These are phyloP conservation scores for Drosophila varians DNA, from an alignment of 1,140 invertebrate genomes.

Conservation along the genomic window DNA sequence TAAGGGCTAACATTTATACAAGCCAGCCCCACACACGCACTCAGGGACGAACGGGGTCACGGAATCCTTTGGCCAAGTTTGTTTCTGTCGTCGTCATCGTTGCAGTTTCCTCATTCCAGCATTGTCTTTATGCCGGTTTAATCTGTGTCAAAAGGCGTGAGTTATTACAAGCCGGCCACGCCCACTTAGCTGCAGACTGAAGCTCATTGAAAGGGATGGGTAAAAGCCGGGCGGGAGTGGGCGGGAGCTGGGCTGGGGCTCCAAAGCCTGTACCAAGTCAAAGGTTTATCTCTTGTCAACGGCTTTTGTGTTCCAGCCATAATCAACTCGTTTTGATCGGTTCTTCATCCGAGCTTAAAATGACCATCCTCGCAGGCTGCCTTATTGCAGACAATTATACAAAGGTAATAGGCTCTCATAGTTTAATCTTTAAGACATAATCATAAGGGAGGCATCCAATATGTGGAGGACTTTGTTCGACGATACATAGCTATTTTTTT, in stretches of 20 bases:
- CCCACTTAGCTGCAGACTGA: slow-evolving; percentile 46
- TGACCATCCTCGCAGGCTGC: slow-evolving; percentile 9
- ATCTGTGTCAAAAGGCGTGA: slow-evolving; percentile 81
- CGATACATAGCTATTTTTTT: too few species aligned
- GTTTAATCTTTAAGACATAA: background rate
- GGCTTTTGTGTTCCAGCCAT: slow-evolving; percentile 65
- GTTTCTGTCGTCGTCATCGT: slow-evolving; percentile 38
- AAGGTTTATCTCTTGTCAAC: slow-evolving; percentile 77
- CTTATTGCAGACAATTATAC: slow-evolving; percentile 41
- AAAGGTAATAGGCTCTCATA: background rate
- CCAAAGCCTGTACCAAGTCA: slow-evolving; percentile 55
- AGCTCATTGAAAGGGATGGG: slow-evolving; percentile 1
- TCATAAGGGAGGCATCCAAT: background rate
- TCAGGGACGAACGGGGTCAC: slow-evolving; percentile 15
- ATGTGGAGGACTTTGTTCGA: too few species aligned
- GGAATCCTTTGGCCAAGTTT: slow-evolving; percentile 40
- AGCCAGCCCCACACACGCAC: slow-evolving; percentile 22
- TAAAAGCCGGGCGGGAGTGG: background rate
- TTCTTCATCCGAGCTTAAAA: slow-evolving; percentile 27
- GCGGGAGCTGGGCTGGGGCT: background rate
- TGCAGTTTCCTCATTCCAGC: slow-evolving; percentile 19
- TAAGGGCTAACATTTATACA: slow-evolving; percentile 49
- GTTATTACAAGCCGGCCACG: slow-evolving; percentile 76
- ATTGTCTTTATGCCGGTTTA: slow-evolving; percentile 69
- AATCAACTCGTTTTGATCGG: slow-evolving; percentile 69